phyloP scores from a whole-genome alignment of 2,797 vertebrate genomes.

The Coluber constrictor region DNA sequence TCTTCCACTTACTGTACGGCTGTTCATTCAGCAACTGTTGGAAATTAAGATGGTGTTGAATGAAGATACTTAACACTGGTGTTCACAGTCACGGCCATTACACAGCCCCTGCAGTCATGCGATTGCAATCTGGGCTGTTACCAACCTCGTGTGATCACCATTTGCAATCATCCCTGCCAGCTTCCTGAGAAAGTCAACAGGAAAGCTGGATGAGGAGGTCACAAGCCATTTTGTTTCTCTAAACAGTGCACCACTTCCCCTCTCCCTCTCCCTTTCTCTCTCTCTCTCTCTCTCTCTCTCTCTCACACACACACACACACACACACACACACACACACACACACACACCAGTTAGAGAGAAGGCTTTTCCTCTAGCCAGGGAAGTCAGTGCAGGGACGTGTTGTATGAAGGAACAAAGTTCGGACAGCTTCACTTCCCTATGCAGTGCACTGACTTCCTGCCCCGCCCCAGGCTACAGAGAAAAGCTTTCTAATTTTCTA shows the following conservation, averaged over 20 bases:
- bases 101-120: neutral
- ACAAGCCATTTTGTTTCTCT: neutral
- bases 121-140: neutral
- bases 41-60: neutral
- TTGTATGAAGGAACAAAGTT: neutral
- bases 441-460: neutral
- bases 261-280: neutral
- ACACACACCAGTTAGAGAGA: neutral
- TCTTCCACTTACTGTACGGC: too few species aligned
- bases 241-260: neutral
- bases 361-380: neutral
- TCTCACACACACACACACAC: too few species aligned
- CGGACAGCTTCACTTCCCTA: neutral
- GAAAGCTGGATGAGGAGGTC: neutral
- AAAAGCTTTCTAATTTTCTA: neutral
- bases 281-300: too few species aligned
- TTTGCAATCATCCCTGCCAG: neutral
- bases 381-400: neutral
- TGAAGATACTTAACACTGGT: neutral
- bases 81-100: neutral
- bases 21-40: neutral
- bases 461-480: neutral
- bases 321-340: too few species aligned
- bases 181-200: neutral
- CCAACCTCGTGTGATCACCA: neutral